Conservation (phyloP, 1,140 invertebrate genomes). For the Drosophila pectinifera region DNA sequence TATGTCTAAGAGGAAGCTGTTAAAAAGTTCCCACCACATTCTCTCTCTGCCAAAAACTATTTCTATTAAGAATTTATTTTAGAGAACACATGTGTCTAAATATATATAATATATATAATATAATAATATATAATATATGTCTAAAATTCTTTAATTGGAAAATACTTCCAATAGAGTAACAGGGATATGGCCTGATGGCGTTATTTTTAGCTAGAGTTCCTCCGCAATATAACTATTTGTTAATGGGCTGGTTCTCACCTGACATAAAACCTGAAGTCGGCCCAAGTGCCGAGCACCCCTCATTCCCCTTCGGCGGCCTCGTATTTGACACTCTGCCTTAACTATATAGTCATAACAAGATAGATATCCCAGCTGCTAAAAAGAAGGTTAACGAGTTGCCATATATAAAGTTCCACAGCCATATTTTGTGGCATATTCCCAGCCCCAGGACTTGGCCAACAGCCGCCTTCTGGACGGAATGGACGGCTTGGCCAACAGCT, state of each 20-base stretch:
- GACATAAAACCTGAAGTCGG: constrained; percentile 49
- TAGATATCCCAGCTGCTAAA: constrained; percentile 55
- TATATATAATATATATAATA: too few species aligned
- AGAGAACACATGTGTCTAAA: not conserved
- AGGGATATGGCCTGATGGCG: too few species aligned
- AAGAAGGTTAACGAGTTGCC: constrained; percentile 69
- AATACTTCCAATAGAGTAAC: not conserved
- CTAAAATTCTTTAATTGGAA: not conserved
- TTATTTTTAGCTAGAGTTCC: not conserved
- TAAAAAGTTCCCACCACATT: too few species aligned
- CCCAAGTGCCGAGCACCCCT: constrained; percentile 3
- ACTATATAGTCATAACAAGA: constrained; percentile 64
- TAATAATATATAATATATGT: too few species aligned
- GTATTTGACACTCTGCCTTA: constrained; percentile 25
- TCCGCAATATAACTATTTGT: constrained; percentile 22
- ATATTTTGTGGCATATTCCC: constrained; percentile 58
- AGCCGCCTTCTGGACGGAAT: constrained; percentile 18
- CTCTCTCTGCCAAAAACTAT: not conserved
- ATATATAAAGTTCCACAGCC: constrained; percentile 63
- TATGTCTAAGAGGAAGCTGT: too few species aligned
- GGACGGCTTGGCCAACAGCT: constrained; percentile 70
- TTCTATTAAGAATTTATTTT: too few species aligned
- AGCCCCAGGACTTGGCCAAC: not conserved
- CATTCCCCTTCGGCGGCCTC: not conserved
- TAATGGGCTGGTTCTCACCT: constrained; percentile 65